Base-by-base conservation (phyloP, 1,140 invertebrate genomes). In the honey bee (Apis mellifera) region DNA sequence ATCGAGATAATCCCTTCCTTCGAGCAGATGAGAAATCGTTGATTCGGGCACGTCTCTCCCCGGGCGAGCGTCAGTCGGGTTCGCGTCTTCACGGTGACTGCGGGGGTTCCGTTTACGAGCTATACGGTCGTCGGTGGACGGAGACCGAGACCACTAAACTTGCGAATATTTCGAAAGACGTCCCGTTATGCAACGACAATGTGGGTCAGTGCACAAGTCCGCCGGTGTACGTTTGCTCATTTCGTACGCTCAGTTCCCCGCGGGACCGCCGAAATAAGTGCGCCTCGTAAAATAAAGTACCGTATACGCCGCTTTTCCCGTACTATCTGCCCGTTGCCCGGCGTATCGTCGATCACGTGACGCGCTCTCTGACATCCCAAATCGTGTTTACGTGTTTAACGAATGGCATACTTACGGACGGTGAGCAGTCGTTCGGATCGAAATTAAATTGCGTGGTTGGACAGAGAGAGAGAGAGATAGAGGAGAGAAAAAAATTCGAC, bases 161-260 rank as follows among this genome's bases (percentile, higher is more conserved):
- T 84, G 84, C 87, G 83, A 92, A 91, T 92, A 92, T 91, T 92
- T 90, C 85, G 86, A 87, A 89, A 91, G 87, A 59, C 86, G 83
- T 89, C 83, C 90, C 90, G 90, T 92, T 92, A 90, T 89, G 89
- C 90, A 92, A 92, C 90, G 88, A 91, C 90, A 91, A 92, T 92
- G 86, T 92, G 86, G 89, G 87, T 92, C 91, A 91, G 84, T 86
- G 85, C 89, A 86, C 82, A 85, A 81, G 73, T 83, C 79, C 60
- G 60, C 60, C 52, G 7, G 23, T 65, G 60, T 62, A 23, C 65
- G 75, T 85, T 66, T 73, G 62, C 72, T 74, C 76, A 83, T 83
- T 86, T 79, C 82, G 78, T 86, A 84, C 84, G 78, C 78, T n/a
- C 83, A 87, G 85, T 84, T 84, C 84, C 85, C 83, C 60, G 55